Evolutionary conservation across 1,140 invertebrate genomes (phyloP).

Genomic region (Brachionus manjavacas): DNA sequence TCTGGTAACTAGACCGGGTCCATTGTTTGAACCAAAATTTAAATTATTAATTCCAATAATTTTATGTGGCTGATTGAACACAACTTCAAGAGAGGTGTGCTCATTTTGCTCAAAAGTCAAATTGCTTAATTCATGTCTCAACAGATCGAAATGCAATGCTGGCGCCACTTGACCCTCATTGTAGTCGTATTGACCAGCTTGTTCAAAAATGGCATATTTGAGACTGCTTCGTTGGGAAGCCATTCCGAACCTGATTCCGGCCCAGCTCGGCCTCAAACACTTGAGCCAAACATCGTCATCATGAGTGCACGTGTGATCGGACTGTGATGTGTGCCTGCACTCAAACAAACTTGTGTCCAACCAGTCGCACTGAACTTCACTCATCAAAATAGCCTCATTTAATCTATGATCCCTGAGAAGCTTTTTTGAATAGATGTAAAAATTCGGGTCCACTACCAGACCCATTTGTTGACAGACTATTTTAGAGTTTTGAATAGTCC

Average conservation of each 20-base stretch:
- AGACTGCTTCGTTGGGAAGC: background rate
- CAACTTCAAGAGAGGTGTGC: background rate
- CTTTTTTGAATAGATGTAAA: background rate
- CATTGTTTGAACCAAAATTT: conserved; percentile 30
- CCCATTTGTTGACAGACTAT: conserved; percentile 27
- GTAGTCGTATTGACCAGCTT: conserved; percentile 32
- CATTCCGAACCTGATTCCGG: background rate
- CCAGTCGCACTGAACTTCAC: conserved; percentile 34
- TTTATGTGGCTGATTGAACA: conserved; percentile 28
- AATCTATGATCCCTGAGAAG: background rate
- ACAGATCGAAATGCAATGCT: conserved; percentile 34
- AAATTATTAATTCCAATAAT: background rate
- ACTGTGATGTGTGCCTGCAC: background rate
- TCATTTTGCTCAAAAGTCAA: conserved; percentile 28
- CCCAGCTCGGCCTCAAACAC: conserved; percentile 18
- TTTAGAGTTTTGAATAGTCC: conserved; percentile 33
- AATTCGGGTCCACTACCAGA: conserved; percentile 25
- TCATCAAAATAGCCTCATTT: conserved; percentile 34
- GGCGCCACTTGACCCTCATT: background rate
- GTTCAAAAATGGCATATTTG: background rate
- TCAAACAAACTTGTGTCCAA: background rate
- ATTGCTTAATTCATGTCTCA: conserved; percentile 23
- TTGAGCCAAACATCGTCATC: conserved; percentile 41
- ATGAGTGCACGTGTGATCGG: conserved; percentile 36
- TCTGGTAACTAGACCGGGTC: background rate